Evolutionary conservation across 2,113 vertebrate species (phyloP).

Genomic region (Phasianus colchicus): DNA sequence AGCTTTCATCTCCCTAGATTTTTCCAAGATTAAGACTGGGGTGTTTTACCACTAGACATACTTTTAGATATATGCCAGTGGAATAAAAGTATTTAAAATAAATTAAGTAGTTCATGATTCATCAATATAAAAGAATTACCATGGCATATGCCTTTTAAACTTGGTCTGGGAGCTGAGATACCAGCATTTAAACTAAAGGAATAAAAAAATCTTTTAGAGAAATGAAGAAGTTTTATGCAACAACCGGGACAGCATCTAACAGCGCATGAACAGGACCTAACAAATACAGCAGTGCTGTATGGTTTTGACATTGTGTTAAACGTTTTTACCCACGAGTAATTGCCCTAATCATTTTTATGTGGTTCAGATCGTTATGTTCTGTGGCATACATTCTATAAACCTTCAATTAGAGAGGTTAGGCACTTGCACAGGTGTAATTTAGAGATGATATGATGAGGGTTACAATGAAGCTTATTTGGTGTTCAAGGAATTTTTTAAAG

Average conservation of each 20-base stretch:
- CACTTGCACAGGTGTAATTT: background rate
- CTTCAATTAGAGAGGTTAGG: slow-evolving; percentile 5
- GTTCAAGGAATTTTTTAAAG: background rate
- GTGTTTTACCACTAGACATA: background rate
- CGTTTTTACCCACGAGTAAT: background rate
- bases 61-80: background rate
- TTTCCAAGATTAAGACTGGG: background rate
- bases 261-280: background rate
- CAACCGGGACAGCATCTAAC: background rate
- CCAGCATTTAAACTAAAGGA: background rate
- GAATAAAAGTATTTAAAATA: background rate
- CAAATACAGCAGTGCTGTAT: accelerated
- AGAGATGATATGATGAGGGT: background rate
- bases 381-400: background rate
- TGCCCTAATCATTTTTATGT: background rate
- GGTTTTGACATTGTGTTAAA: background rate
- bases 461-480: background rate
- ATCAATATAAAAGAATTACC: background rate
- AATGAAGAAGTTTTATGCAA: background rate
- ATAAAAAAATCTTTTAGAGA: background rate
- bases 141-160: background rate
- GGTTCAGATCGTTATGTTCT: background rate
- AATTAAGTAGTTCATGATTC: background rate
- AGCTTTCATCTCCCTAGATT: background rate
- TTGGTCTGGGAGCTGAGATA: background rate